Percentiles rank a stretch among this genome's conserved stretches.
Evolutionary conservation across 2,797 vertebrate genomes (phyloP).

Genomic region (Tapirus indicus): DNA sequence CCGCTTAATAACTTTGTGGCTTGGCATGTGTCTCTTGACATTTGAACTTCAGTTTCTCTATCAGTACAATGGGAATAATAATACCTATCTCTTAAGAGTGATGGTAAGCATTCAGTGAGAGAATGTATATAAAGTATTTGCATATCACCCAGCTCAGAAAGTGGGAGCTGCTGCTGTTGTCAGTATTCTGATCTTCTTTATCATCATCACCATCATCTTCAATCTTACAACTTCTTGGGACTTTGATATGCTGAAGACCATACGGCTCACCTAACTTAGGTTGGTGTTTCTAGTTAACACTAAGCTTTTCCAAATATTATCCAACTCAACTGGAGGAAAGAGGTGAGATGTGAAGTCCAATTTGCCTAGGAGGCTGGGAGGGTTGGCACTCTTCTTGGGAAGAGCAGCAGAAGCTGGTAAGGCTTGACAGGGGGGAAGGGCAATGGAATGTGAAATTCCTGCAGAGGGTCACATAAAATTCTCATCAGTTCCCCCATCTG

Average conservation of each 20-base stretch:
- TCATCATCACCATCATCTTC: background rate
- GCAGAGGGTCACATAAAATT: background rate
- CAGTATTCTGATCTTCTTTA: background rate
- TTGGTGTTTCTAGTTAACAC: background rate
- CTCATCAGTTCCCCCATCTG: background rate
- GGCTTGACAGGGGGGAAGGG: background rate
- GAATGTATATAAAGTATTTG: background rate
- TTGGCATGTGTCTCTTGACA: background rate
- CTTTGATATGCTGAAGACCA: background rate
- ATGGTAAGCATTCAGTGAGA: background rate
- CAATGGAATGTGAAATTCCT: background rate
- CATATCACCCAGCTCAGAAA: background rate
- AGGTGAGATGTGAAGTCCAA: background rate
- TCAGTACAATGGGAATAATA: background rate
- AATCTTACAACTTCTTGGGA: background rate
- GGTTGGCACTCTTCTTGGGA: background rate
- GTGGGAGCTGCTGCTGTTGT: background rate
- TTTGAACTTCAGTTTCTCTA: slow-evolving; percentile 20
- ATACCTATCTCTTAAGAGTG: background rate
- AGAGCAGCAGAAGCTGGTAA: background rate
- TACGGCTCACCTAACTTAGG: background rate
- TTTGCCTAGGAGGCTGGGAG: background rate
- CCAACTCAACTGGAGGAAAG: background rate
- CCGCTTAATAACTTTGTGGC: background rate
- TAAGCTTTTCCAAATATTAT: background rate